Percentiles rank a stretch among this genome's conserved stretches.
Evolutionary conservation across 2,797 vertebrate species (phyloP).

Genomic region (Oreochromis grahami): DNA sequence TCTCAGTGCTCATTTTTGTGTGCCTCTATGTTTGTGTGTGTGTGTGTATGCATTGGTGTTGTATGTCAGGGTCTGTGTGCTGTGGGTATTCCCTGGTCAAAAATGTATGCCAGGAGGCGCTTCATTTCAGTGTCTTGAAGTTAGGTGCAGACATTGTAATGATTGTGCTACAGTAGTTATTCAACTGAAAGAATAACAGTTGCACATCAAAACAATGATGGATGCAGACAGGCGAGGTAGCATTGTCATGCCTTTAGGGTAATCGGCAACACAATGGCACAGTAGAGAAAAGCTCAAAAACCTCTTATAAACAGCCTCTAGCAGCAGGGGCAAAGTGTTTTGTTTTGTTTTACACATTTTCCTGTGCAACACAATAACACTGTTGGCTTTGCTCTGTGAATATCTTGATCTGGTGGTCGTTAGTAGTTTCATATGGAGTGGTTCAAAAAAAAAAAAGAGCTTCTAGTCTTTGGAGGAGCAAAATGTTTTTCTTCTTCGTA

Average conservation of each 20-base stretch:
- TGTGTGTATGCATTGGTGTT: not conserved
- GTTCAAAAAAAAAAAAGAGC: not conserved
- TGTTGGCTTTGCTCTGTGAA: not conserved
- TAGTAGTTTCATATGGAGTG: not conserved
- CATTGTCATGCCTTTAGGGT: slow-evolving; percentile 7
- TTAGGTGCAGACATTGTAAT: slow-evolving; percentile 6
- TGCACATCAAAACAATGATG: slow-evolving; percentile 24
- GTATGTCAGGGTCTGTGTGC: not conserved
- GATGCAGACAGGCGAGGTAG: not conserved
- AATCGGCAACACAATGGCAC: slow-evolving; percentile 10
- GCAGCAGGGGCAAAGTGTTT: not conserved
- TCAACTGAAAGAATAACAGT: not conserved
- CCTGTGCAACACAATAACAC: not conserved
- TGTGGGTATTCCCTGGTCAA: not conserved
- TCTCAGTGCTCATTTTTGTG: not conserved
- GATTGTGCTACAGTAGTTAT: not conserved
- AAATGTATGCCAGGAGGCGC: not conserved
- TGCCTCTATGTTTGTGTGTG: not conserved
- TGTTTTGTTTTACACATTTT: not conserved
- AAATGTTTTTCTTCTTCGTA: not conserved
- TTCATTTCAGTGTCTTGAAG: not conserved
- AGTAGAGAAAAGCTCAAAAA: not conserved
- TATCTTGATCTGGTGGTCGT: not conserved
- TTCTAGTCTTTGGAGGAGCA: not conserved
- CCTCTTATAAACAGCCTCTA: not conserved